Conservation (phyloP, 2,888 invertebrate genomes). For the Andrena dorsata region DNA sequence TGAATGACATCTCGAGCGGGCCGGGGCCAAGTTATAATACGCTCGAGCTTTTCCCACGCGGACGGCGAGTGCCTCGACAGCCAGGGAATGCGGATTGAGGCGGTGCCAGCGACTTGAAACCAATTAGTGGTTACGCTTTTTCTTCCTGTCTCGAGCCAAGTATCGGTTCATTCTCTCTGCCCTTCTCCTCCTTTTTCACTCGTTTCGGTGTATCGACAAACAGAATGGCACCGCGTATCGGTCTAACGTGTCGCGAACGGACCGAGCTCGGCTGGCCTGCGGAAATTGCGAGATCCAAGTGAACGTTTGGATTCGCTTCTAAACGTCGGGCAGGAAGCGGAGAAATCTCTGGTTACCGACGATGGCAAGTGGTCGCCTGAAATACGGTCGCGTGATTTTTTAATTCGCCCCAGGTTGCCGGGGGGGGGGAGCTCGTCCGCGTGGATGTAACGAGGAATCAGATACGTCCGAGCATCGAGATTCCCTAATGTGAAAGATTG, state of each 20-base stretch:
- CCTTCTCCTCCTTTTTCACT: background rate
- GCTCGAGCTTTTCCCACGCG: conserved; percentile 53
- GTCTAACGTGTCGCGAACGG: conserved; percentile 6
- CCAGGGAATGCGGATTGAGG: conserved; percentile 35
- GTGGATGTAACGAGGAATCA: background rate
- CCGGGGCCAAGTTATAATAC: conserved; percentile 25
- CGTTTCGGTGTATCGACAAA: conserved; percentile 27
- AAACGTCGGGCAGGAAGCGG: background rate
- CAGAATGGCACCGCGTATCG: background rate
- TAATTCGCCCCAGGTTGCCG: background rate
- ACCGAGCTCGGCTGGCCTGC: background rate
- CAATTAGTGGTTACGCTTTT: conserved; percentile 47
- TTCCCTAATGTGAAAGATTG: background rate
- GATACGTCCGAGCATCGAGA: background rate
- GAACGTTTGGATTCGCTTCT: background rate
- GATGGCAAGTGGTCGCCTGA: background rate
- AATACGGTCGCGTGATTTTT: background rate
- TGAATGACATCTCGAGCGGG: conserved; percentile 39
- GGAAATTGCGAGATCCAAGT: conserved; percentile 23
- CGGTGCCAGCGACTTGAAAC: conserved; percentile 23
- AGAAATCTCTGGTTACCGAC: background rate
- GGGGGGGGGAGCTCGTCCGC: background rate
- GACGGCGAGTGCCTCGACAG: conserved; percentile 31
- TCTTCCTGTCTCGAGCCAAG: conserved; percentile 16
- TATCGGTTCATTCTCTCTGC: background rate